phyloP scores from a whole-genome alignment of 2,113 vertebrate genomes.

The Mirounga angustirostris region DNA sequence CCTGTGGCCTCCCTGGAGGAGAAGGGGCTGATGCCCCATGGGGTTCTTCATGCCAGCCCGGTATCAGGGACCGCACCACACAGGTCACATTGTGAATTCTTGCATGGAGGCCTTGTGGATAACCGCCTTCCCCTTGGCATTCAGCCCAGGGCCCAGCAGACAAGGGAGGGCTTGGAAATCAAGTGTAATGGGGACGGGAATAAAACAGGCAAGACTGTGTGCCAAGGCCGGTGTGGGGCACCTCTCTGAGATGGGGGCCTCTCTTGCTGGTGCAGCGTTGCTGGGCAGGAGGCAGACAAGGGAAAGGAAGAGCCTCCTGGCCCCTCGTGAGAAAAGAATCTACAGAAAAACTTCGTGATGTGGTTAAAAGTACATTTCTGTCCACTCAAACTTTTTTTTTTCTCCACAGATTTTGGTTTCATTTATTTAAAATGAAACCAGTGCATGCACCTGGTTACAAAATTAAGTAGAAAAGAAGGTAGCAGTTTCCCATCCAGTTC shows the following conservation, averaged over 20 bases:
- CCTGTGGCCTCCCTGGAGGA: background rate
- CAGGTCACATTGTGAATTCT: background rate
- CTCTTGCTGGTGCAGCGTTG: background rate
- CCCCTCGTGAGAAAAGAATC: background rate
- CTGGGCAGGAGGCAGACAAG: background rate
- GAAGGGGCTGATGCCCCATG: background rate
- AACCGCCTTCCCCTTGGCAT: background rate
- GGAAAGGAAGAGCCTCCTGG: background rate
- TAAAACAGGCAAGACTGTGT: background rate
- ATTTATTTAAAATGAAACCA: slow-evolving; percentile 38
- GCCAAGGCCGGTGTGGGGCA: background rate
- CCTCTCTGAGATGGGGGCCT: background rate
- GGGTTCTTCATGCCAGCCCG: background rate
- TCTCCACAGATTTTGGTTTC: background rate
- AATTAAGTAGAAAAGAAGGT: background rate
- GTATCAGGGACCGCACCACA: background rate
- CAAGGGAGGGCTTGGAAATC: background rate
- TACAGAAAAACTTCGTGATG: background rate
- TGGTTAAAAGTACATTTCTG: slow-evolving; percentile 16
- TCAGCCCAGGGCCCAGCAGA: background rate
- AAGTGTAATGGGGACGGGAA: background rate
- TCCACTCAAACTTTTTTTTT: background rate
- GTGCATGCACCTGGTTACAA: background rate
- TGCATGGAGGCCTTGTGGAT: background rate
- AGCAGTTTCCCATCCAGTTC: background rate